Base-by-base conservation (phyloP, 2,888 invertebrate genomes). In the Lithophane socia region DNA sequence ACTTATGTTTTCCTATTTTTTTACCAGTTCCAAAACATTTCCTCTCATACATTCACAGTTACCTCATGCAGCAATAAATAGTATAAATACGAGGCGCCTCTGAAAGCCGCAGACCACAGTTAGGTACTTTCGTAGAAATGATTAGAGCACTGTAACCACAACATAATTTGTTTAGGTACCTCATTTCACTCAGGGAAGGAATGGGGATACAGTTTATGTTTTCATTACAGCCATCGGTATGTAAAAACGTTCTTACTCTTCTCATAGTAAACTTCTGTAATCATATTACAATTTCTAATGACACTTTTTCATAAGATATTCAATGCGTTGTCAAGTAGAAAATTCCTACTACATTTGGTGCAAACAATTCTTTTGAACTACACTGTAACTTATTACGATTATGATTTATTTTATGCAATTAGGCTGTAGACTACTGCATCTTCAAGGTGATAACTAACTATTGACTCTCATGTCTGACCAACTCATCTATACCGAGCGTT, bases 61-160 rank as follows among this genome's bases (percentile, higher is more conserved):
- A 73, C 52, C 58, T 54, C 54, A 58, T 63, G n/a, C 37, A 21
- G 77, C n/a, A 69, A 60, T 78, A 73, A 74, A 82, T 77, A 60
- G n/a, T 60, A 52, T 61, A 49, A 61, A 68, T 47, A 52, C 42
- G 58, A 44, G 47, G 64, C 49, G 61, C 69, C 61, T 60, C 47
- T 66, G 5, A 49, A 58, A 74, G 29, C 80, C 75, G 42, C 80
- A 84, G 47, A 76, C 84, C 72, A 63, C 80, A 80, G 71, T 69
- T 54, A 49, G 10, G 49, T 37, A 61, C 58, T 83, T 69, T 75
- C 12, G n/a, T 60, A 65, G n/a, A 76, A 84, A 84, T 84, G 37
- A 75, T 80, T 60, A 66, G 47, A 72, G 56, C 60, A n/a, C 10
- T 65, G 79, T 24, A n/a, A 54, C 47, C 54, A 68, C 56, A 52